phyloP scores from a whole-genome alignment of 2,888 invertebrate genomes.

The Hemistola chrysoprasaria region DNA sequence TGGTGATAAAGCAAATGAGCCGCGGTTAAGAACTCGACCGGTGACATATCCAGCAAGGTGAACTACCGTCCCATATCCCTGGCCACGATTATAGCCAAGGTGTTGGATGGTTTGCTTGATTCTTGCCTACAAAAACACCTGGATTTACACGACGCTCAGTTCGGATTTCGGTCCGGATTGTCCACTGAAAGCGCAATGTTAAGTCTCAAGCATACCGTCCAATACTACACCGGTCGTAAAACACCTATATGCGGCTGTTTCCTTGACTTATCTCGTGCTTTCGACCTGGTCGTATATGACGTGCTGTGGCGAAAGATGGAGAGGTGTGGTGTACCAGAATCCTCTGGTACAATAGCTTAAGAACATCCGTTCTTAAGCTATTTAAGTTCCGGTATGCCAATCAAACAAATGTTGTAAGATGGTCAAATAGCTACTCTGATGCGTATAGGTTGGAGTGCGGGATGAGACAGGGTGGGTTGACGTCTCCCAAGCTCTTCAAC shows the following conservation, averaged over 20 bases:
- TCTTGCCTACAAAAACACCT: background rate
- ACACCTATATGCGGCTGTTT: too few species aligned
- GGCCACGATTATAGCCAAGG: slow-evolving; percentile 1
- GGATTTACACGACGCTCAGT: slow-evolving; percentile 4
- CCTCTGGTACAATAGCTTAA: background rate
- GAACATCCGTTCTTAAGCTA: background rate
- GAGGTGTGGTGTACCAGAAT: background rate
- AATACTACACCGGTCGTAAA: background rate
- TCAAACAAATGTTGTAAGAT: too few species aligned
- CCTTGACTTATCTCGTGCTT: too few species aligned
- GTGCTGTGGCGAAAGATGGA: background rate
- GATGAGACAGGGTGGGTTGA: too few species aligned
- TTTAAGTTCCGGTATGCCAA: background rate
- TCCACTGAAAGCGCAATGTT: too few species aligned
- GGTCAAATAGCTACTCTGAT: too few species aligned
- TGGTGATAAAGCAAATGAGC: too few species aligned
- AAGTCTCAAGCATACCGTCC: slow-evolving; percentile 6
- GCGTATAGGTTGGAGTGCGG: too few species aligned
- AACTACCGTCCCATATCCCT: slow-evolving; percentile 6
- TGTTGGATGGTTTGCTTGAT: background rate
- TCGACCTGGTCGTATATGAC: background rate
- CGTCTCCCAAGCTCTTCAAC: too few species aligned
- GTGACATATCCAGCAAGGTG: too few species aligned
- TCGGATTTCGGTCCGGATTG: slow-evolving; percentile 2
- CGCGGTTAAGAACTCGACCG: too few species aligned